Evolutionary conservation across 2,888 invertebrate species (phyloP).

Genomic region (Oscheius sp.): DNA sequence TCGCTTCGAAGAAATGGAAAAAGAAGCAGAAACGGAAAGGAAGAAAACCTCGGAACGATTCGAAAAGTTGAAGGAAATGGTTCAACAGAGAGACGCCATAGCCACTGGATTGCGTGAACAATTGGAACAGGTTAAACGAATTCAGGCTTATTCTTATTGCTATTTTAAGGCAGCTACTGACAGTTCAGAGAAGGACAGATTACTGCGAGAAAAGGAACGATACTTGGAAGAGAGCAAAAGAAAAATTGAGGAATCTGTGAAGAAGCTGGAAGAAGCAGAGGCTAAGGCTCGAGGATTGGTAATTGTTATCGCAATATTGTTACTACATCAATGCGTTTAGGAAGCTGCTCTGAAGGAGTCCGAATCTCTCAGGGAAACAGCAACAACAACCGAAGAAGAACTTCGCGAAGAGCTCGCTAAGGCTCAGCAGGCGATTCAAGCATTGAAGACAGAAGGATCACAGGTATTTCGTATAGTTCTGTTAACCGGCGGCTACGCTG

Average conservation of each 20-base stretch:
- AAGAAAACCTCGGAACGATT: constrained; percentile 44
- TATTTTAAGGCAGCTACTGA: not conserved
- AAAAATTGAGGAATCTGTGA: constrained; percentile 55
- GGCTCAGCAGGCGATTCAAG: constrained; percentile 3
- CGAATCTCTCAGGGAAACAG: constrained; percentile 26
- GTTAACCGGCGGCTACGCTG: not conserved
- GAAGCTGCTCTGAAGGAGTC: constrained; percentile 17
- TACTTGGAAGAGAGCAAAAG: constrained; percentile 50
- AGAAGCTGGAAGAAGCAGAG: constrained; percentile 65
- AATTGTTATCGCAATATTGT: constrained; percentile 25
- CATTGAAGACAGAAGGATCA: constrained; percentile 17
- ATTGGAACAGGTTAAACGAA: constrained; percentile 21
- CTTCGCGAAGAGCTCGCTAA: constrained; percentile 16
- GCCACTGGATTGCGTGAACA: constrained; percentile 41
- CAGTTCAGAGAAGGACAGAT: constrained; percentile 17
- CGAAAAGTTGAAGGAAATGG: constrained; percentile 49
- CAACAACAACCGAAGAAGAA: constrained; percentile 15
- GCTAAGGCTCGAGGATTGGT: constrained; percentile 66
- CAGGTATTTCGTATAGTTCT: constrained; percentile 18
- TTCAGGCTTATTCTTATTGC: not conserved
- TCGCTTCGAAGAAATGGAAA: constrained; percentile 59
- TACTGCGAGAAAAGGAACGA: constrained; percentile 47
- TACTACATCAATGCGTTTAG: not conserved
- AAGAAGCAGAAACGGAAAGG: constrained; percentile 56
- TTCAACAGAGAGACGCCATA: constrained; percentile 38